Evolutionary conservation across 2,797 vertebrate genomes (phyloP).

Genomic region (Pseudochaenichthys georgianus): DNA sequence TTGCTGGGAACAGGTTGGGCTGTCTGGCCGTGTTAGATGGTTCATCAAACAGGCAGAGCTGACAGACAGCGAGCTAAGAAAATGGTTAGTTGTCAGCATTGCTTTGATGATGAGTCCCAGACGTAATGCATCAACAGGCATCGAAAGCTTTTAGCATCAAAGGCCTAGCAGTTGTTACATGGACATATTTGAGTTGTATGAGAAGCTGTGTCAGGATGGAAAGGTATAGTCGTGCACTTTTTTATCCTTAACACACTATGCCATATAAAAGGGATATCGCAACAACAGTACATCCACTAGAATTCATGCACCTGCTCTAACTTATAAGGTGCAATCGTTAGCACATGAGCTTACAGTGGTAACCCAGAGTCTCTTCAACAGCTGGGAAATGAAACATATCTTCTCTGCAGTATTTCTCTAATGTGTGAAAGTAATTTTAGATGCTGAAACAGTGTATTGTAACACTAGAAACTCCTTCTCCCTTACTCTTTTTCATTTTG

Average conservation of each 20-base stretch:
- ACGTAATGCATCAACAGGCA: conserved; percentile 37
- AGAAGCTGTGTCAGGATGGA: neutral
- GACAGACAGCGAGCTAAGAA: conserved; percentile 42
- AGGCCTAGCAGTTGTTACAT: conserved; percentile 5
- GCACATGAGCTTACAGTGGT: neutral
- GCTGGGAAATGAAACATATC: neutral
- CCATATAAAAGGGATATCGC: neutral
- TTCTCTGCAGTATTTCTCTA: neutral
- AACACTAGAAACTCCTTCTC: neutral
- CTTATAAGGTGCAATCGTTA: too few species aligned
- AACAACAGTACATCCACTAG: neutral
- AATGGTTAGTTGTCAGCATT: conserved; percentile 63
- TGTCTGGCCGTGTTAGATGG: conserved; percentile 62
- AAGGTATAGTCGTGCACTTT: conserved; percentile 4
- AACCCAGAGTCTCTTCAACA: neutral
- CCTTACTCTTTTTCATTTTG: neutral
- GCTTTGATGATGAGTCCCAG: conserved; percentile 56
- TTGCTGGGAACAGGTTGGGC: conserved; percentile 60
- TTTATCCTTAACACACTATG: neutral
- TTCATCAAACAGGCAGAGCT: conserved; percentile 60
- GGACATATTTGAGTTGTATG: conserved; percentile 12
- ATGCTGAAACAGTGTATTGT: neutral
- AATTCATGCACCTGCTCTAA: neutral
- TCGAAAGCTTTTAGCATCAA: conserved; percentile 16
- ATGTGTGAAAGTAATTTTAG: neutral